phyloP scores from a whole-genome alignment of 2,797 vertebrate genomes.

The Molossus alvarezi region DNA sequence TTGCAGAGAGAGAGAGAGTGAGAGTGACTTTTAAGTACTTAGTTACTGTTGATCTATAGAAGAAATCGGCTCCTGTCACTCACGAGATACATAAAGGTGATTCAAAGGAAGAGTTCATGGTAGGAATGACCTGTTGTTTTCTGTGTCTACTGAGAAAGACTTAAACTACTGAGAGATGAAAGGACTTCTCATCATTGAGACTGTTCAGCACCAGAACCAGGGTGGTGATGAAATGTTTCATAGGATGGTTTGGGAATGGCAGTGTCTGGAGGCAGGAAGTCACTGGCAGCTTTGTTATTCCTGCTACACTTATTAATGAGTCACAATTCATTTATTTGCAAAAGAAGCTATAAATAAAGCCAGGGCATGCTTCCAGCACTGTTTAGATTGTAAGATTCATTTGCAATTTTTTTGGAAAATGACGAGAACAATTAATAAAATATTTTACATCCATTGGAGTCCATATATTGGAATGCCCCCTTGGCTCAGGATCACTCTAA shows the following conservation, averaged over 20 bases:
- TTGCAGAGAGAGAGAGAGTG: background rate
- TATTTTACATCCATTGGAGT: background rate
- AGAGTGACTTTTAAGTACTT: conserved; percentile 63
- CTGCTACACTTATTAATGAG: conserved; percentile 49
- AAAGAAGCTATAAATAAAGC: conserved; percentile 65
- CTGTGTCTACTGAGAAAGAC: conserved; percentile 46
- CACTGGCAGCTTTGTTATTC: conserved; percentile 21
- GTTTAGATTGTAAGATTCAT: conserved; percentile 2
- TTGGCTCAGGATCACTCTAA: background rate
- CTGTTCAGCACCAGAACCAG: conserved; percentile 1
- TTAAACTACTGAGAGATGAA: conserved; percentile 47
- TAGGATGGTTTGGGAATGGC: background rate
- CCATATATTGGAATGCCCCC: background rate
- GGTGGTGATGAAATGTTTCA: conserved; percentile 30
- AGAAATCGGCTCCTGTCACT: conserved; percentile 44
- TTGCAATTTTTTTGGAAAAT: background rate
- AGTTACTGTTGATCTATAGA: conserved; percentile 58
- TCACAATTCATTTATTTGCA: conserved; percentile 70
- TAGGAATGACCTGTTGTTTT: conserved; percentile 58
- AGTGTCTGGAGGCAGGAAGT: conserved; percentile 32
- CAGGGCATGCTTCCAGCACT: background rate
- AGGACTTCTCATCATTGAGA: conserved; percentile 46
- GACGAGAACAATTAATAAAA: conserved; percentile 45
- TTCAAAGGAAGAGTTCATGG: background rate
- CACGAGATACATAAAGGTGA: background rate